Conservation (phyloP, 2,113 vertebrate species). For the Aegotheles bennettii region DNA sequence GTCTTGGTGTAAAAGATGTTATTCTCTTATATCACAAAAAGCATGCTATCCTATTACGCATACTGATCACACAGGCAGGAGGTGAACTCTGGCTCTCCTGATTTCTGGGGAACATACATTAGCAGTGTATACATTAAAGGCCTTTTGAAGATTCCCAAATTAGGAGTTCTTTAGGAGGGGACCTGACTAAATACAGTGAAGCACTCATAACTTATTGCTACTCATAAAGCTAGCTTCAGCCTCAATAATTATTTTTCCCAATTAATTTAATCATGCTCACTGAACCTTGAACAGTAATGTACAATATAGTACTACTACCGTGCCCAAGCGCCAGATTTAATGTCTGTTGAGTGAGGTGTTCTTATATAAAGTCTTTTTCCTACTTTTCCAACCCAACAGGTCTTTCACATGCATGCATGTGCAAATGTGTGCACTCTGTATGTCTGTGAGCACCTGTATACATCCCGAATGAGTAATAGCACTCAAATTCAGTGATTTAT, state of each 20-base stretch:
- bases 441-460: too few relatives aligned
- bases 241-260: neutral
- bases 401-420: neutral
- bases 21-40: neutral
- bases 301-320: neutral
- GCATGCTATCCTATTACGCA: neutral
- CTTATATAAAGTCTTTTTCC: neutral
- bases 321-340: fast-evolving
- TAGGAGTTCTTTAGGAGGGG: neutral
- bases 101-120: neutral
- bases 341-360: neutral
- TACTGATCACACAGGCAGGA: neutral
- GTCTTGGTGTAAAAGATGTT: neutral
- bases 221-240: neutral
- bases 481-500: neutral
- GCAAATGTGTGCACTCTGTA: too few relatives aligned
- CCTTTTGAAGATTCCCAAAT: neutral
- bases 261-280: neutral
- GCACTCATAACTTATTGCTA: neutral
- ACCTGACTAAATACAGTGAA: neutral
- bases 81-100: neutral
- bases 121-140: neutral
- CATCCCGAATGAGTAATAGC: neutral
- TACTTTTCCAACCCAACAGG: neutral
- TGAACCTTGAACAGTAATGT: neutral